A percentile compares a stretch with the other conserved stretches of the same genome.
These are phyloP conservation scores for Oikopleura vanhoeffeni DNA, from an alignment of 23 tunicate species.

Conservation along the genomic window DNA sequence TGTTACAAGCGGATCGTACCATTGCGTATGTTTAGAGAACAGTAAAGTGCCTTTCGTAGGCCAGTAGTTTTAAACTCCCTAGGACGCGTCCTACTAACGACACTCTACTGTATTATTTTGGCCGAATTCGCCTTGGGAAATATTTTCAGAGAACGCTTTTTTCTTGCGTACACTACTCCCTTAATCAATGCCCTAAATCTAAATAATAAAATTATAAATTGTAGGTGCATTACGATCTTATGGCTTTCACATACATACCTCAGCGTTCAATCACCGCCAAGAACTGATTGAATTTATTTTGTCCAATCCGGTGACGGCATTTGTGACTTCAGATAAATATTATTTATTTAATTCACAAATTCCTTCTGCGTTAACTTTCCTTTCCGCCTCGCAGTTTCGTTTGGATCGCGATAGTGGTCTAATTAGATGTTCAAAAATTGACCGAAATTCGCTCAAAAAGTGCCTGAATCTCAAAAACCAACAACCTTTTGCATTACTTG, in stretches of 20 bases:
- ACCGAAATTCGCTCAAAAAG: background rate
- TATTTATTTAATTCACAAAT: background rate
- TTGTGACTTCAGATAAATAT: conserved; percentile 1
- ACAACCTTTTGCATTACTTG: background rate
- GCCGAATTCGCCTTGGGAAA: too few species aligned
- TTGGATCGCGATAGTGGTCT: background rate
- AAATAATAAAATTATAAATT: conserved; percentile 22
- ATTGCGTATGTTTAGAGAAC: too few species aligned
- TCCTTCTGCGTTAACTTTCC: background rate
- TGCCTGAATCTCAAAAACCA: background rate
- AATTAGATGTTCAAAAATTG: background rate
- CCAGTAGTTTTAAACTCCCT: too few species aligned
- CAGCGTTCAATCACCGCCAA: background rate
- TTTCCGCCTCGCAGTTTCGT: conserved; percentile 5
- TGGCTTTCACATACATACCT: conserved; percentile 9
- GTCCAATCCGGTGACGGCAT: background rate
- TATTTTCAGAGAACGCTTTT: too few species aligned
- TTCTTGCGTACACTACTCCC: too few species aligned
- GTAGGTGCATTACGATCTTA: conserved; percentile 14
- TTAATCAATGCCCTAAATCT: too few species aligned
- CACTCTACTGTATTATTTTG: too few species aligned
- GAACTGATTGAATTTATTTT: background rate
- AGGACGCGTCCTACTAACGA: too few species aligned
- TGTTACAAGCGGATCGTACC: too few species aligned
- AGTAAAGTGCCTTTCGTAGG: too few species aligned